Evolutionary conservation across 2,113 vertebrate species (phyloP).

Genomic region (Hepsetus odoe): DNA sequence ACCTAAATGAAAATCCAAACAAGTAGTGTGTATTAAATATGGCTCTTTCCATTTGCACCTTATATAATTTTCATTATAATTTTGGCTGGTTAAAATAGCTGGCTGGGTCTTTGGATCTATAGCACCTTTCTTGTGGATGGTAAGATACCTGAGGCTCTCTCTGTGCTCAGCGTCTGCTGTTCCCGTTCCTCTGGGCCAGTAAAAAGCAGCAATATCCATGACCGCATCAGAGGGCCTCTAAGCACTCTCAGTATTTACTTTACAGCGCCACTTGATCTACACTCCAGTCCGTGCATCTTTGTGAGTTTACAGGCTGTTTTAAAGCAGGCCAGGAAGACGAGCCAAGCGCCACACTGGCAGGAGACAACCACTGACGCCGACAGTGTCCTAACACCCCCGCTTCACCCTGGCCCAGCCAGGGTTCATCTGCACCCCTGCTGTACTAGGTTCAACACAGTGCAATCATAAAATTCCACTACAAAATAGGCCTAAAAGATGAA

Average conservation of each 20-base stretch:
- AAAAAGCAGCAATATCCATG: slow-evolving; percentile 47
- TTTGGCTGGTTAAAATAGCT: neutral
- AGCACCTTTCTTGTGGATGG: neutral
- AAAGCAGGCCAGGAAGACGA: slow-evolving; percentile 62
- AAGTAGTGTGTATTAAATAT: neutral
- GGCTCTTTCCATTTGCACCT: too few species aligned
- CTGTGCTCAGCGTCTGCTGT: neutral
- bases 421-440: slow-evolving; percentile 49
- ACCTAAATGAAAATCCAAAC: neutral
- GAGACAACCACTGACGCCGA: slow-evolving; percentile 54
- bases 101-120: neutral
- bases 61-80: neutral
- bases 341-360: slow-evolving; percentile 61
- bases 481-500: neutral
- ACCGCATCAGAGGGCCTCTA: slow-evolving; percentile 51
- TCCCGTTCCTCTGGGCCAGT: slow-evolving; percentile 42
- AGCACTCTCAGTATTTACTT: slow-evolving; percentile 51
- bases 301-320: slow-evolving; percentile 64
- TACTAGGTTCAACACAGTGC: slow-evolving; percentile 33
- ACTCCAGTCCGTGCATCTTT: slow-evolving; percentile 54
- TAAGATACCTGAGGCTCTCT: slow-evolving; percentile 9
- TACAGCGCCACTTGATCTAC: slow-evolving; percentile 64
- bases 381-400: slow-evolving; percentile 43
- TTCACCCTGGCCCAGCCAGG: slow-evolving; percentile 29
- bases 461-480: slow-evolving; percentile 40